phyloP scores from a whole-genome alignment of 2,797 vertebrate genomes.

The Scolopax rusticola region DNA sequence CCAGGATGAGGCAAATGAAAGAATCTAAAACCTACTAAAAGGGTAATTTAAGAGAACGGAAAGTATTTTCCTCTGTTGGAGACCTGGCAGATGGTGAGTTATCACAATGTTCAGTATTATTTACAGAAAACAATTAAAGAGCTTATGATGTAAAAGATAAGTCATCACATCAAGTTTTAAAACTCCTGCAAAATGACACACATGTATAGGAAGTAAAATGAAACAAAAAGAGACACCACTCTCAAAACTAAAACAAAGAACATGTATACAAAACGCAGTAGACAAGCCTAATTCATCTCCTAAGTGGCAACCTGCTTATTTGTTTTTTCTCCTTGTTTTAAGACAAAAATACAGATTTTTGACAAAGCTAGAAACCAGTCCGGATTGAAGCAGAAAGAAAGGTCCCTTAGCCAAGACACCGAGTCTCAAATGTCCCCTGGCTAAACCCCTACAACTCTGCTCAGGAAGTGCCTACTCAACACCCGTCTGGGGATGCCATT shows the following conservation, averaged over 20 bases:
- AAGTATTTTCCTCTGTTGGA: constrained; percentile 6
- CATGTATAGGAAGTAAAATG: background rate
- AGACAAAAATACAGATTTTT: background rate
- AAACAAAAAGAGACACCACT: background rate
- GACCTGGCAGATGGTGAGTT: background rate
- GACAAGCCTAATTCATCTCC: background rate
- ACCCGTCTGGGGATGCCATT: rapidly evolving
- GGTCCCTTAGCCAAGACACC: background rate
- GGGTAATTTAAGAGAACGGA: background rate
- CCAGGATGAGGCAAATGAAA: background rate
- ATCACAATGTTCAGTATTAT: background rate
- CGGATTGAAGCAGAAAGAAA: background rate
- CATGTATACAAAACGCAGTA: background rate
- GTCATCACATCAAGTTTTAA: background rate
- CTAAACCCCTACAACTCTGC: background rate
- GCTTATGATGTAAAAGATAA: background rate
- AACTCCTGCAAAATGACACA: background rate
- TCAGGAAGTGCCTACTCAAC: background rate
- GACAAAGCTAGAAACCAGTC: background rate
- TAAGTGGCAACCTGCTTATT: background rate
- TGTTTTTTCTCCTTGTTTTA: background rate
- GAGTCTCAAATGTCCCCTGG: background rate
- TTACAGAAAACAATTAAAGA: constrained; percentile 40
- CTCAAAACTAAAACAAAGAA: background rate
- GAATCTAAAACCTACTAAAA: background rate